Base-by-base conservation (phyloP, 2,113 vertebrate species). In the Podilymbus podiceps region DNA sequence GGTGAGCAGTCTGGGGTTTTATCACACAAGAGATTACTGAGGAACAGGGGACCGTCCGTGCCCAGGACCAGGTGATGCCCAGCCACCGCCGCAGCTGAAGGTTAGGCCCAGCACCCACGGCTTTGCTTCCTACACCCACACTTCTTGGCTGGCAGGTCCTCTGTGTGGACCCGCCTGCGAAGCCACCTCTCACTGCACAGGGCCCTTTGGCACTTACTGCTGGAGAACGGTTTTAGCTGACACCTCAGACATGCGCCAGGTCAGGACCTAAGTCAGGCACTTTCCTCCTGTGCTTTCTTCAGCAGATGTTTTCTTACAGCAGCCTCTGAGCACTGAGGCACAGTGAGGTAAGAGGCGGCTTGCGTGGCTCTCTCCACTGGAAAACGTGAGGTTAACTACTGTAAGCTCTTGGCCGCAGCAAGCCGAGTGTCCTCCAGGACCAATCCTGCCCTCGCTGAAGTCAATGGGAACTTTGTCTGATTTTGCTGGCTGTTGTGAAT, bases 401-500 rank as follows among this genome's bases (percentile, higher is more conserved):
- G 38, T 83, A 59, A 94, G 20, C 53, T 44, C 67, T 83, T 85
- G 88, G 87, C 62, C 85, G 90, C 79, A 95, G 58, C n/a, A 60
- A 72, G 30, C 15, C 49, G 3, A 24, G 17, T 9, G 35, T 77
- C 79, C 79, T 86, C 28, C 0, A 23, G 85, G 90, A 63, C 33
- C 1, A 7, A 89, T 90, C 63, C 82, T 93, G 35, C 60, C 76
- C 68, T 87, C 0, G 3, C 12, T 93, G 90, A 87, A 90, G 56
- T 87, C 60, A 75, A 28, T 30, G 59, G 58, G 68, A 95, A 55
- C n/a, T 77, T 58, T 47, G 27, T 56, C 79, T 88, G 83, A 77
- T 90, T 93, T 80, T 95, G 46, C 55, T 89, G 76, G 8, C 81
- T 82, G 60, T 53, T 94, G 52, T 72, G 68, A 93, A 53, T 81